Percentiles rank a stretch among this genome's conserved stretches.
phyloP scores from a whole-genome alignment of 2,113 vertebrate species.

The Nicator chloris region DNA sequence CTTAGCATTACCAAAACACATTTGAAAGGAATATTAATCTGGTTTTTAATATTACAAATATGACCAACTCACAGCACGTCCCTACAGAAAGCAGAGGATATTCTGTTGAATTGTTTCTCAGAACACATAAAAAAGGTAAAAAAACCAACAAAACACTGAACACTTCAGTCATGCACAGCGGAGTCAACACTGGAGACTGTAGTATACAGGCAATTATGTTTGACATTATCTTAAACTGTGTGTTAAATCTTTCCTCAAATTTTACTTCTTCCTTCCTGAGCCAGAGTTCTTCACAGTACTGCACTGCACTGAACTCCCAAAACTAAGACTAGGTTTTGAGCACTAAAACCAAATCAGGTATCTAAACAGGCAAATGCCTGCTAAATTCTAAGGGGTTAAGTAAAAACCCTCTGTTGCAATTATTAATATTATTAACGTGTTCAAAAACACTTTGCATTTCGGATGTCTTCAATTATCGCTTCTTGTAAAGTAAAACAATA shows the following conservation, averaged over 20 bases:
- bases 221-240: not conserved
- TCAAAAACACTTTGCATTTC: not conserved
- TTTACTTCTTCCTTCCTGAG: slow-evolving; percentile 26
- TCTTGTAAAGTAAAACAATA: not conserved
- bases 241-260: slow-evolving; percentile 6
- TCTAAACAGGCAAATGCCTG: not conserved
- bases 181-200: not conserved
- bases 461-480: not conserved
- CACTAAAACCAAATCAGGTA: not conserved
- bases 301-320: not conserved
- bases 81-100: not conserved
- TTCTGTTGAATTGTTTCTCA: not conserved
- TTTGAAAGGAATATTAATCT: not conserved
- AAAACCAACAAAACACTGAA: not conserved
- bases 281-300: not conserved
- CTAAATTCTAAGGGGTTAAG: not conserved
- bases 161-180: not conserved
- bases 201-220: not conserved
- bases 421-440: too few species aligned
- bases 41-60: not conserved
- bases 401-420: not conserved
- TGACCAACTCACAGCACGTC: not conserved
- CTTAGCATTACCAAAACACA: not conserved
- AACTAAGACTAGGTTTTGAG: not conserved
- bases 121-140: not conserved